Conservation (phyloP, 1,140 invertebrate species). For the Linepithema humile region DNA sequence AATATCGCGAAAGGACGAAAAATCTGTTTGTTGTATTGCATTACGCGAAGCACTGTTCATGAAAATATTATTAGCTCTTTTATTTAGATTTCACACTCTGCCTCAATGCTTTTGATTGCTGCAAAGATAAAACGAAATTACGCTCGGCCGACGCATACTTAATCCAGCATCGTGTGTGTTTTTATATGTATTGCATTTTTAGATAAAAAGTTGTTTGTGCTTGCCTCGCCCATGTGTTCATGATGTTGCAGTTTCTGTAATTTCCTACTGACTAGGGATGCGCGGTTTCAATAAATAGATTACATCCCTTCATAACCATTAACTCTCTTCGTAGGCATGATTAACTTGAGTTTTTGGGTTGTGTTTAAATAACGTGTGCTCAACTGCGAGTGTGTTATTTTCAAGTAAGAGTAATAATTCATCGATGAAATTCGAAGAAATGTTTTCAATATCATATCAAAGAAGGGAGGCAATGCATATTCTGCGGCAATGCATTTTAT, state of each 20-base stretch:
- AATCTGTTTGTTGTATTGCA: neutral
- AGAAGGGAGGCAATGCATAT: neutral
- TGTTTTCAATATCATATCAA: neutral
- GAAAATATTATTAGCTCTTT: neutral
- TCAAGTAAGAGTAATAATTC: neutral
- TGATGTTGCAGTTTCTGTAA: neutral
- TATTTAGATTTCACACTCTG: neutral
- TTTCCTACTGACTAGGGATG: neutral
- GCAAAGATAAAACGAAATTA: neutral
- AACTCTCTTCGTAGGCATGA: neutral
- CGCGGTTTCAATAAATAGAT: neutral
- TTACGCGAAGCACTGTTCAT: neutral
- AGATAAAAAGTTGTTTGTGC: slow-evolving; percentile 42
- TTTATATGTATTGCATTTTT: slow-evolving; percentile 29
- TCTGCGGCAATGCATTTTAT: neutral
- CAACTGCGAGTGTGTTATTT: neutral
- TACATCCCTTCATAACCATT: neutral
- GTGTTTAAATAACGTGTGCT: neutral
- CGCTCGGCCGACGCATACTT: slow-evolving; percentile 39
- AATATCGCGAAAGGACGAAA: neutral
- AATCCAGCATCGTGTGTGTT: slow-evolving; percentile 62
- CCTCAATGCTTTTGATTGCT: neutral
- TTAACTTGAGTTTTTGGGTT: neutral
- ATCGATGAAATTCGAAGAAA: neutral
- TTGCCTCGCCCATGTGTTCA: slow-evolving; percentile 1